Conservation (phyloP, 2,888 invertebrate species). For the Drosophila lutescens region DNA sequence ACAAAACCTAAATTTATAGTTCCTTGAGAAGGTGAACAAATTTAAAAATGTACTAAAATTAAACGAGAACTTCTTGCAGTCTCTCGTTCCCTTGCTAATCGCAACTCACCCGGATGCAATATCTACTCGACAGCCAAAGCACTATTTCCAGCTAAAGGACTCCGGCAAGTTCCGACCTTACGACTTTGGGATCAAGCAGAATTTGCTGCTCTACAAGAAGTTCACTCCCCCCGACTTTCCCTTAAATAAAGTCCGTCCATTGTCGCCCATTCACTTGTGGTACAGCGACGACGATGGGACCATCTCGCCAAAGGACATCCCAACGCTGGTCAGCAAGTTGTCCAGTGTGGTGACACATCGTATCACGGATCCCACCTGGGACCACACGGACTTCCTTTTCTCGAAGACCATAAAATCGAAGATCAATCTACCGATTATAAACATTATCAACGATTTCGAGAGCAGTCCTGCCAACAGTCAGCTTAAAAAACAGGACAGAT, state of each 20-base stretch:
- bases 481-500: too few species aligned
- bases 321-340: background rate
- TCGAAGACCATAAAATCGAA: conserved; percentile 41
- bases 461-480: too few species aligned
- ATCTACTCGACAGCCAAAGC: conserved; percentile 56
- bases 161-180: conserved; percentile 52
- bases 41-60: too few species aligned
- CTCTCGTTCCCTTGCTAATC: conserved; percentile 24
- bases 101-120: conserved; percentile 64
- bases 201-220: conserved; percentile 31
- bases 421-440: conserved; percentile 38
- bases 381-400: conserved; percentile 61
- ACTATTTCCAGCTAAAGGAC: conserved; percentile 56
- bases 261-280: conserved; percentile 47
- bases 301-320: conserved; percentile 48
- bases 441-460: background rate
- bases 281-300: conserved; percentile 57
- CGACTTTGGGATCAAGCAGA: conserved; percentile 47
- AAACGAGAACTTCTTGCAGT: conserved; percentile 23
- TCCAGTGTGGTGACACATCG: conserved; percentile 17
- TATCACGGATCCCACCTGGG: conserved; percentile 50
- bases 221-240: conserved; percentile 51
- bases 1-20: too few species aligned
- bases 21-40: too few species aligned
- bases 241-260: conserved; percentile 28